Conservation (phyloP, 2,113 vertebrate species). For the Pao palembangensis region DNA sequence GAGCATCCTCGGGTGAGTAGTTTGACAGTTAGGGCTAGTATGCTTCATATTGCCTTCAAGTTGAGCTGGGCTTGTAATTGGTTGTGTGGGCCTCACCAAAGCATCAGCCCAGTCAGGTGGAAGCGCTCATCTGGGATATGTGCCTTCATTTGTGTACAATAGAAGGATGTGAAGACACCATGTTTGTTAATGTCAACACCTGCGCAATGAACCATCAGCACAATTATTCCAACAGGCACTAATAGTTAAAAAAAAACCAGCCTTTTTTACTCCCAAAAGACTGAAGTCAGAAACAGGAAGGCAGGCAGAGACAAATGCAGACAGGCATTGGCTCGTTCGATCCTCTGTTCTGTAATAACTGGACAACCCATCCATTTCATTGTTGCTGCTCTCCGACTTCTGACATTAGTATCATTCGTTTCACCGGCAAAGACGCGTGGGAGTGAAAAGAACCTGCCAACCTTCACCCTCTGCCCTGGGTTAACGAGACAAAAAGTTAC, state of each 20-base stretch:
- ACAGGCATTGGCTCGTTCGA: slow-evolving; percentile 27
- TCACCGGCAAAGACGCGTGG: slow-evolving; percentile 33
- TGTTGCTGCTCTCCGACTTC: slow-evolving; percentile 31
- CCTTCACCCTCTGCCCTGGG: slow-evolving; percentile 15
- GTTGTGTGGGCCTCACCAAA: too few species aligned
- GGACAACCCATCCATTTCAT: slow-evolving; percentile 48
- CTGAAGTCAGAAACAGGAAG: slow-evolving; percentile 8
- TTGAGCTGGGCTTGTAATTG: too few species aligned
- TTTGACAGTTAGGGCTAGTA: background rate
- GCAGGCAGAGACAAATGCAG: slow-evolving; percentile 21
- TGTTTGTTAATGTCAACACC: background rate
- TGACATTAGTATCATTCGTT: slow-evolving; percentile 34
- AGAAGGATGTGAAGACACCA: background rate
- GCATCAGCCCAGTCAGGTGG: too few species aligned
- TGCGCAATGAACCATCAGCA: background rate
- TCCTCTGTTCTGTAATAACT: slow-evolving; percentile 44
- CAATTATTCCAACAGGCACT: background rate
- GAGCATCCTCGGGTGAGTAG: too few species aligned
- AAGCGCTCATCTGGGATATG: too few species aligned
- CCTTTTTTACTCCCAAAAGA: background rate
- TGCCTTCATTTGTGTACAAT: too few species aligned
- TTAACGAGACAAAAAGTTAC: slow-evolving; percentile 56
- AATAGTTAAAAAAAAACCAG: background rate
- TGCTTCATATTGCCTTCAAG: slow-evolving; percentile 14
- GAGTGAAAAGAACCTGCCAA: slow-evolving; percentile 27